Base-by-base conservation (phyloP, 2,888 invertebrate genomes). In the Galeopsomyia nigrocyanea region DNA sequence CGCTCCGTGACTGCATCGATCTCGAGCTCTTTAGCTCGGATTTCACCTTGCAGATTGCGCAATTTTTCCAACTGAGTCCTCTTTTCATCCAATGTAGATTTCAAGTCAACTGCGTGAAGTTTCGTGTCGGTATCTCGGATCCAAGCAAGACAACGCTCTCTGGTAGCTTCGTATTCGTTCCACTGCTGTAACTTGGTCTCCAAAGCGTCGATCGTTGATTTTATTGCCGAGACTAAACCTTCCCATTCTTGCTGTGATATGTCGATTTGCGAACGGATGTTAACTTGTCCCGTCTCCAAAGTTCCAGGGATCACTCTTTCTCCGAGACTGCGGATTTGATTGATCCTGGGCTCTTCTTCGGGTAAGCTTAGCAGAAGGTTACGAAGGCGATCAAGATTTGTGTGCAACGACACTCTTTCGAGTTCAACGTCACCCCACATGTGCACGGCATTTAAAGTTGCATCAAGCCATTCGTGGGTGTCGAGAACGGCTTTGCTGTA, bases 1-100 rank as follows among this genome's bases (percentile, higher is more conserved):
- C 94, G 92, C 85, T 98, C 98, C 22, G 95, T 96, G 0, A 98
- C 94, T 66, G 94, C 93, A 80, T 98, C 97, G 71, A 97, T 95
- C 88, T 97, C 97, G 14, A 96, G 87, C 87, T 96, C 96, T 82
- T 96, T 96, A 3, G 96, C 95, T 57, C 95, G 90, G 0, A 96
- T 93, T 88, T 96, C 95, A 60, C 96, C 96, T 87, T 96, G 96
- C 39, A 96, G 86, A 31, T 89, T 88, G 86, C 94, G 91, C 76
- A 97, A 89, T 65, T 91, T 89, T 77, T 96, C 95, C 60, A 96
- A 89, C 80, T 97, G 96, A 39, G 91, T 90, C 83, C 94, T 93
- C 87, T 98, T 98, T 81, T 96, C 95, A 3, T 90, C 88, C 55
- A 96, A 88, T 10, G 93, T 94, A 0, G 94, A 90, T 83, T 96